Evolutionary conservation across 2,797 vertebrate species (phyloP), one percentile per base, ranked within the genome.

Genomic region (Tokudaia muenninki): DNA sequence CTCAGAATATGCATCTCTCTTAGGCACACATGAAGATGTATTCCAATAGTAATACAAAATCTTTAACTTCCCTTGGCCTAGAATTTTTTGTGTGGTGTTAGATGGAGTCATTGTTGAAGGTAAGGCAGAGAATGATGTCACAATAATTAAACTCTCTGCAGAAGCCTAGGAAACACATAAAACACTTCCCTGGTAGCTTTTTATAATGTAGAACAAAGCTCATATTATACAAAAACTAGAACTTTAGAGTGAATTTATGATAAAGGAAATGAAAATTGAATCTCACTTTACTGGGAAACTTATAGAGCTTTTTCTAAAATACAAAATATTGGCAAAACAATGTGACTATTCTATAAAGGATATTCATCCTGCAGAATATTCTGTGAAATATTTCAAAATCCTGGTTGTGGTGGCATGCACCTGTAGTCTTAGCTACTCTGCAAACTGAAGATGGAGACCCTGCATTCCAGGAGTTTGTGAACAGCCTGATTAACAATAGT

Each of bases 191-290:
- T 79, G 8, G 24, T 88, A 90, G 21, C 26, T 86, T 70, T 87
- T 93, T 88, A 77, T n/a, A 95, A 78, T 61, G 9, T 22, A 92
- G 34, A 93, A 89, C 89, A 95, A 92, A 94, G 11, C 80, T 16
- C 78, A 72, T 83, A 75, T 79, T 92, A 92, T 81, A 93, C 75
- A 41, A 47, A 86, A 63, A 88, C 31, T 77, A 86, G 57, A 95
- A 87, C 14, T 90, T 90, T 77, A 96, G 47, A 86, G 81, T 92
- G 52, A 92, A 86, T 79, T 92, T 95, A 37, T 90, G 41, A 87
- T 81, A 81, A 94, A 74, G 34, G 0, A 83, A 90, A 77, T 59
- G 24, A 52, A 21, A 86, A 90, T 61, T 22, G 1, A 96, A 89
- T 94, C 11, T 8, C 50, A 41, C 81, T 95, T 87, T 29, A 81